Evolutionary conservation across 2,888 invertebrate genomes (phyloP).

Genomic region (Nowickia ferox): DNA sequence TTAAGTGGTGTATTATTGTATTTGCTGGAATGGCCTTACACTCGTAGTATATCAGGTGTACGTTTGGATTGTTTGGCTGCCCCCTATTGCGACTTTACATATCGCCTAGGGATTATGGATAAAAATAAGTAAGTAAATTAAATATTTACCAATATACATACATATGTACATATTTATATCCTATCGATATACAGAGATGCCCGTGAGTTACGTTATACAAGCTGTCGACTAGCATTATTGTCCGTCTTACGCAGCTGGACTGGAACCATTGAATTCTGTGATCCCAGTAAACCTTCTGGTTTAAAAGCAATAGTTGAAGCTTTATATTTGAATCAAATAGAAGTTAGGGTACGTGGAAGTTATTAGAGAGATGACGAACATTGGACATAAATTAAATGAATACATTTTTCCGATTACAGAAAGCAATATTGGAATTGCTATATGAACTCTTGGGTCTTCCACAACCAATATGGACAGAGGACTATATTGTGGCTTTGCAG

Average conservation of each 20-base stretch:
- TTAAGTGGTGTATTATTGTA: slow-evolving; percentile 93
- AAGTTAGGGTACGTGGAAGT: slow-evolving; percentile 90
- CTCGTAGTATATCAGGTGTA: slow-evolving; percentile 89
- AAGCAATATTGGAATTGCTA: slow-evolving; percentile 95
- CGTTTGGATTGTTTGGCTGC: slow-evolving; percentile 94
- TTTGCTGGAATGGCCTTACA: slow-evolving; percentile 92
- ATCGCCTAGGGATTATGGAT: slow-evolving; percentile 88
- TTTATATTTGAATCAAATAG: slow-evolving; percentile 92
- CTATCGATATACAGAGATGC: slow-evolving; percentile 85
- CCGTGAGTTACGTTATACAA: slow-evolving; percentile 92
- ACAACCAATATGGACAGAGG: slow-evolving; percentile 96
- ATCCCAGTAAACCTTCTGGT: slow-evolving; percentile 89
- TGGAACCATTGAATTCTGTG: slow-evolving; percentile 93
- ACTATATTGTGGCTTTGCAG: slow-evolving; percentile 93
- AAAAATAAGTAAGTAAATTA: slow-evolving; percentile 86
- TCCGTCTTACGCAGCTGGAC: slow-evolving; percentile 96
- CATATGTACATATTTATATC: not conserved
- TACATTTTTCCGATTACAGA: slow-evolving; percentile 84
- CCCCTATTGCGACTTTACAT: slow-evolving; percentile 96
- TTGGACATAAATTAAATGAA: not conserved
- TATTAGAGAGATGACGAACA: not conserved
- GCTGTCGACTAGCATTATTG: slow-evolving; percentile 92
- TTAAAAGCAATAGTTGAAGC: slow-evolving; percentile 91
- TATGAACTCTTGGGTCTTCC: slow-evolving; percentile 95
- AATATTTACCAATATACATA: not conserved